These are phyloP conservation scores for Pterobdella sp. DNA, from an alignment of 2,888 invertebrate genomes.

Conservation along the genomic window DNA sequence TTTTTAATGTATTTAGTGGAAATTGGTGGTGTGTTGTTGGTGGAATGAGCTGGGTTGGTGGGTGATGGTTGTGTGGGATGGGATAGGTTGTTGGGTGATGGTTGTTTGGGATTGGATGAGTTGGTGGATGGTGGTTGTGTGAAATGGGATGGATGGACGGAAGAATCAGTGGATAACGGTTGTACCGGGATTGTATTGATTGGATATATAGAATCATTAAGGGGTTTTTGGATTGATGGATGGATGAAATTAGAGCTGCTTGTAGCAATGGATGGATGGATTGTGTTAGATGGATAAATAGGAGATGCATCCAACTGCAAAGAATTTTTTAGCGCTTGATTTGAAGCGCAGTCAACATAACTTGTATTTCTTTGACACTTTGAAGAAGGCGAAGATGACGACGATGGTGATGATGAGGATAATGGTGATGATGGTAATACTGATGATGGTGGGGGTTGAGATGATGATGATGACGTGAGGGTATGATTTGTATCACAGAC, in stretches of 20 bases:
- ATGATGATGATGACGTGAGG: not conserved
- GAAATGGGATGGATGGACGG: not conserved
- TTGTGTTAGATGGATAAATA: too few species aligned
- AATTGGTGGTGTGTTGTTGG: not conserved
- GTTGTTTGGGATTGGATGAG: not conserved
- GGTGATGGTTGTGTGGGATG: not conserved
- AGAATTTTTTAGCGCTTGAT: not conserved
- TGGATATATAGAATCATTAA: not conserved
- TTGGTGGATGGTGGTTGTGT: not conserved
- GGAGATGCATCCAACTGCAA: not conserved
- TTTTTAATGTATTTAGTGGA: not conserved
- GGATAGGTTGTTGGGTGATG: not conserved
- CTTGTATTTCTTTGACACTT: not conserved
- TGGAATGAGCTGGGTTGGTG: not conserved
- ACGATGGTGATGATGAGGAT: constrained; percentile 5
- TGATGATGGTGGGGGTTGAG: constrained; percentile 2
- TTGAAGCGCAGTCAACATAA: not conserved
- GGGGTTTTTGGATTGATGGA: not conserved
- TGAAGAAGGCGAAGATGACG: not conserved
- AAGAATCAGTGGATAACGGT: not conserved
- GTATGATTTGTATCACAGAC: too few species aligned
- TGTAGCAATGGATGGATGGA: too few species aligned
- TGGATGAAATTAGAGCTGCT: not conserved
- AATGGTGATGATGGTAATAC: constrained; percentile 9
- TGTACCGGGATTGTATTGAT: not conserved